These are phyloP conservation scores for Leucophenga varia DNA, from an alignment of 1,140 invertebrate species.

Conservation along the genomic window DNA sequence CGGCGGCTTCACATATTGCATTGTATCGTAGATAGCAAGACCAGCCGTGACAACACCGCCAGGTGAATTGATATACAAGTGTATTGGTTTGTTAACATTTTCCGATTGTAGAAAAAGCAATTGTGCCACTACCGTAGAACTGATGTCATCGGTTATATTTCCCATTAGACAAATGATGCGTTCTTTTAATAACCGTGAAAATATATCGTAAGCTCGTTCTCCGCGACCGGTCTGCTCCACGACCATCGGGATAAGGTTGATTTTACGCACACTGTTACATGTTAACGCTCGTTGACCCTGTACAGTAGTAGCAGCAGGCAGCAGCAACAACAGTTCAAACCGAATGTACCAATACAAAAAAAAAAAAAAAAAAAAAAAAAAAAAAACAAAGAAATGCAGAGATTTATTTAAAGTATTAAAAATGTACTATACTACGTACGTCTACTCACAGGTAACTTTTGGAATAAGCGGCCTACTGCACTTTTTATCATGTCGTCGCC, in stretches of 20 bases:
- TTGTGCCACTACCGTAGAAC: slow-evolving; percentile 87
- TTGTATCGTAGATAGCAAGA: slow-evolving; percentile 98
- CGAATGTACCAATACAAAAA: too few relatives aligned
- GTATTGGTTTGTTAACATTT: slow-evolving; percentile 92
- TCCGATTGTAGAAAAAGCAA: slow-evolving; percentile 92
- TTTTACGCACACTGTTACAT: too few relatives aligned
- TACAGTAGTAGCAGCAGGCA: too few relatives aligned
- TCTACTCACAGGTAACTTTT: too few relatives aligned
- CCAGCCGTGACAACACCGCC: slow-evolving; percentile 95
- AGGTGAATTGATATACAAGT: slow-evolving; percentile 93
- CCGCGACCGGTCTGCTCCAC: slow-evolving; percentile 89
- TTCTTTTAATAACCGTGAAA: slow-evolving; percentile 88
- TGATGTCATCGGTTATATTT: slow-evolving; percentile 79
- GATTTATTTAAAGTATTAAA: too few relatives aligned
- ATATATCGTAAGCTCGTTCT: slow-evolving; percentile 92
- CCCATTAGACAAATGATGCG: slow-evolving; percentile 92
- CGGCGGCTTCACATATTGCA: slow-evolving; percentile 95
- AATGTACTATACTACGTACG: too few relatives aligned
- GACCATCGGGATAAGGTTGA: slow-evolving; percentile 76
- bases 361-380: too few relatives aligned
- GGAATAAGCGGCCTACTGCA: too few relatives aligned
- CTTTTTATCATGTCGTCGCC: too few relatives aligned
- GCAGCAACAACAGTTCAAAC: too few relatives aligned
- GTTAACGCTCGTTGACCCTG: too few relatives aligned
- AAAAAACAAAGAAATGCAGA: too few relatives aligned